Evolutionary conservation across 2,888 invertebrate genomes (phyloP), one percentile per base, ranked within the genome.

Genomic region (Litoditis marina): DNA sequence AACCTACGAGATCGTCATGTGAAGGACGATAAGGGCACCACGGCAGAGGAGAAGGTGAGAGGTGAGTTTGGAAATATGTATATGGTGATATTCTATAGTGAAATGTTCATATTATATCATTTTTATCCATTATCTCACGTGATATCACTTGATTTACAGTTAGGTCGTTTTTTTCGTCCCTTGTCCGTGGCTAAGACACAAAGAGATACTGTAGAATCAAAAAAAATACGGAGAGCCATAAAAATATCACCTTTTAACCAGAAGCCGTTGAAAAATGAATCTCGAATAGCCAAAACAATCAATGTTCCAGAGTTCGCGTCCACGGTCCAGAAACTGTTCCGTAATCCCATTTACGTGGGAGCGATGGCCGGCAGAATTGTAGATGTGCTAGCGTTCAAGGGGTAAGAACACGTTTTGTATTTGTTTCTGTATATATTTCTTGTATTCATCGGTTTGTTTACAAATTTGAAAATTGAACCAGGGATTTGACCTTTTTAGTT

Each of bases 311-410:
- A 69, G 27, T 76, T 76, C 63, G 55, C 61, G 0, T 34, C 46
- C n/a, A 77, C 79, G 1, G 76, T 81, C 50, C 53, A 55, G 8
- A 59, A 63, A 28, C 63, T 81, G 6, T 53, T 79, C 53, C 71
- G 69, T 30, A 75, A 75, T 51, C 78, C 77, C n/a, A 73, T 81
- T 28, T 81, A 78, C 65, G 65, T 76, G 7, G 79, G 79, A 28
- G 66, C 74, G 6, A 66, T 82, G 65, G 63, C 75, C 32, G 83
- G 83, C 31, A 64, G 83, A 53, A 78, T 83, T 49, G 73, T 82
- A 34, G 83, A 83, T 57, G 82, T 82, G 1, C 63, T 82, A 32
- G 82, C 82, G 1, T 82, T 82, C 71, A 80, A 82, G 56, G 78
- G 69, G 56, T 47, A 54, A 44, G 25, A 28, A 13, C 22, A 3